phyloP scores from a whole-genome alignment of 2,888 invertebrate genomes.

The Epinotia ramella region DNA sequence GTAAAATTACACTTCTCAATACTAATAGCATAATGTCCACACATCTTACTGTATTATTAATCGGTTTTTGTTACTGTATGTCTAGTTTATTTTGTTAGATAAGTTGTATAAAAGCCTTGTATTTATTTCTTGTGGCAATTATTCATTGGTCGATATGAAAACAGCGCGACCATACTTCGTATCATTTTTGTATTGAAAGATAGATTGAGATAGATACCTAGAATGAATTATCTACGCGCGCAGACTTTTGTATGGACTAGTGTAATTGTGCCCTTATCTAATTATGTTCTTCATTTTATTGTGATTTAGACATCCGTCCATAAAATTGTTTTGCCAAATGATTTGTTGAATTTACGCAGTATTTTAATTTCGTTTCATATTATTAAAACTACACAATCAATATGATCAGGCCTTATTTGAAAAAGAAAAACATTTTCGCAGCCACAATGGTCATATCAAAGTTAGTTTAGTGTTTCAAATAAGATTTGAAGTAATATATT shows the following conservation, averaged over 20 bases:
- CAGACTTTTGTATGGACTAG: neutral
- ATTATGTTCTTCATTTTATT: slow-evolving; percentile 39
- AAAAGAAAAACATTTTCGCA: slow-evolving; percentile 15
- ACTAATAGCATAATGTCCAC: neutral
- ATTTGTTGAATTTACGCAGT: slow-evolving; percentile 42
- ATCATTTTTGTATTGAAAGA: neutral
- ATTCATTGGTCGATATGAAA: neutral
- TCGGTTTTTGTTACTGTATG: slow-evolving; percentile 8
- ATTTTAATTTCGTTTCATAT: slow-evolving; percentile 31
- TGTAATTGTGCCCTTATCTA: neutral
- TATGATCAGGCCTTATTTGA: slow-evolving; percentile 21
- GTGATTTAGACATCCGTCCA: slow-evolving; percentile 57
- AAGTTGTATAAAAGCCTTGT: neutral
- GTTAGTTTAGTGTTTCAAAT: slow-evolving; percentile 40
- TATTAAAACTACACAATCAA: slow-evolving; percentile 12
- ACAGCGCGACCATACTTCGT: neutral
- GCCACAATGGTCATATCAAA: slow-evolving; percentile 52
- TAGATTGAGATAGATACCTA: neutral
- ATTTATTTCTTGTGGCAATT: neutral
- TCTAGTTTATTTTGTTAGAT: neutral
- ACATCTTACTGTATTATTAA: slow-evolving; percentile 5
- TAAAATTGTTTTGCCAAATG: slow-evolving; percentile 43
- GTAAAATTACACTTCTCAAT: too few species aligned
- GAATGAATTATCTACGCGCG: neutral
- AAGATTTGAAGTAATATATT: slow-evolving; percentile 42